phyloP scores from a whole-genome alignment of 2,888 invertebrate species.

The Drosophila sordidula region DNA sequence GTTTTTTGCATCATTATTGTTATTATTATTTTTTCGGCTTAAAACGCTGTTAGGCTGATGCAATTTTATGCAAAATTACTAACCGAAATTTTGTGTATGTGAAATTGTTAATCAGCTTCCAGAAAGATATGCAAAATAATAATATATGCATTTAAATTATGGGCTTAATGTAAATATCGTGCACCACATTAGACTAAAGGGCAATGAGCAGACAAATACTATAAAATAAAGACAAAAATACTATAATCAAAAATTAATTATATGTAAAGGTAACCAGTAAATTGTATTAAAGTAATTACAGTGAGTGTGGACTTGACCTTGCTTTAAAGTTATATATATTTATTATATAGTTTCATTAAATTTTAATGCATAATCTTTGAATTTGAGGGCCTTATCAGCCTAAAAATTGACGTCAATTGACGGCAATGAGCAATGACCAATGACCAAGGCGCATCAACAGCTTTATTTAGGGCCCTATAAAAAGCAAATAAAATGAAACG shows the following conservation, averaged over 20 bases:
- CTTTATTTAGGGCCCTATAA: constrained; percentile 48
- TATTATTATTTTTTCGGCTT: constrained; percentile 28
- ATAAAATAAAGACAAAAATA: constrained; percentile 21
- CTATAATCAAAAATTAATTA: constrained; percentile 3
- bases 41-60: constrained; percentile 65
- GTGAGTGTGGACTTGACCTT: constrained; percentile 6
- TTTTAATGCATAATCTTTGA: constrained; percentile 25
- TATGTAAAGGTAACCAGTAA: neutral
- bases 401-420: neutral
- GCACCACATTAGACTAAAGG: constrained; percentile 61
- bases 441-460: constrained; percentile 29
- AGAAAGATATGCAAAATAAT: constrained; percentile 29
- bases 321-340: neutral
- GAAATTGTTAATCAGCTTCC: constrained; percentile 54
- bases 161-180: constrained; percentile 67
- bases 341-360: constrained; percentile 1
- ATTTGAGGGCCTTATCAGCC: constrained; percentile 30
- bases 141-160: constrained; percentile 67
- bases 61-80: constrained; percentile 76
- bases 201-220: constrained; percentile 60
- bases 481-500: constrained; percentile 35
- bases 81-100: constrained; percentile 52
- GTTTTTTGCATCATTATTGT: constrained; percentile 8
- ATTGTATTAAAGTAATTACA: neutral
- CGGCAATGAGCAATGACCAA: constrained; percentile 19